These are phyloP conservation scores for Borostomias antarcticus DNA, from an alignment of 2,797 vertebrate species.

Conservation along the genomic window DNA sequence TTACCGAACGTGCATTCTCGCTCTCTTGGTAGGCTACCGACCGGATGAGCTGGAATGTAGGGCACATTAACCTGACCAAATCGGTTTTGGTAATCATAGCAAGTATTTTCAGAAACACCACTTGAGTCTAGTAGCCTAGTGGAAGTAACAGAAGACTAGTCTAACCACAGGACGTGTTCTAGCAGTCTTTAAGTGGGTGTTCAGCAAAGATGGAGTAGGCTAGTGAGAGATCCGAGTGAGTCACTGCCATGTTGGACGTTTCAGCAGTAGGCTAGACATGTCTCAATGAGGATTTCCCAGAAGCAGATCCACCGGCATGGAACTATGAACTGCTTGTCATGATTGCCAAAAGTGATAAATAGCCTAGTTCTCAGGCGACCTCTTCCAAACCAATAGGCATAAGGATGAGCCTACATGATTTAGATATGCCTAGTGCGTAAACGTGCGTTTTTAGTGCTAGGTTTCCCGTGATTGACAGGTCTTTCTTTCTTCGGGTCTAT, in stretches of 20 bases:
- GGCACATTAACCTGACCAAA: constrained; percentile 42
- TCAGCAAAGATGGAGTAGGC: constrained; percentile 55
- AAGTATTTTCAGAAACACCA: constrained; percentile 36
- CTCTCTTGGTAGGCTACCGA: constrained; percentile 18
- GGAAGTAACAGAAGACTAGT: background rate
- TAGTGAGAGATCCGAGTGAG: constrained; percentile 52
- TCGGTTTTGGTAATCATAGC: constrained; percentile 20
- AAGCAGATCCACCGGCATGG: background rate
- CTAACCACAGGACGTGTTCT: constrained; percentile 29
- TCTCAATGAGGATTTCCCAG: constrained; percentile 16
- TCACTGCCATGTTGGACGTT: constrained; percentile 49
- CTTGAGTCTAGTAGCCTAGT: constrained; percentile 25
- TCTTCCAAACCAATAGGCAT: too few species aligned
- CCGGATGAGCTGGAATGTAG: constrained; percentile 36
- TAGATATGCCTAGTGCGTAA: too few species aligned
- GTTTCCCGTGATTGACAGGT: too few species aligned
- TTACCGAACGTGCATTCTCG: constrained; percentile 41
- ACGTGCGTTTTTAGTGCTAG: too few species aligned
- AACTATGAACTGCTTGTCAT: too few species aligned
- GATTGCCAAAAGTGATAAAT: too few species aligned
- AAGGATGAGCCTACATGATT: too few species aligned
- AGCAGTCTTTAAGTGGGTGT: constrained; percentile 65
- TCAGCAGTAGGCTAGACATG: constrained; percentile 35
- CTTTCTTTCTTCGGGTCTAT: too few species aligned
- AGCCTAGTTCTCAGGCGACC: too few species aligned